phyloP scores from a whole-genome alignment of 2,888 invertebrate species.

The Agrochola lychnidis region DNA sequence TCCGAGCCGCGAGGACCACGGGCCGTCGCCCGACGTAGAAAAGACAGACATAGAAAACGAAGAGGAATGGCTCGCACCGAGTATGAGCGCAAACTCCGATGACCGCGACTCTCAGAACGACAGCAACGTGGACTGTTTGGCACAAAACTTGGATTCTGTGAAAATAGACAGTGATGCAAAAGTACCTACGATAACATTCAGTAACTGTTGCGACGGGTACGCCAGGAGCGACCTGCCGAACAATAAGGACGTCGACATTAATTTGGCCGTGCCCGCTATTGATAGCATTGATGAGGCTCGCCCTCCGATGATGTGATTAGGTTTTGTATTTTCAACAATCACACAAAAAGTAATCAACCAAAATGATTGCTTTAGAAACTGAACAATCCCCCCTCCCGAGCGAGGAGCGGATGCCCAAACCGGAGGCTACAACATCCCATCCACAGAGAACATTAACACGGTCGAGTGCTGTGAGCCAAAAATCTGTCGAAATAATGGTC shows the following conservation, averaged over 20 bases:
- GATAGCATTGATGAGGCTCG: constrained; percentile 85
- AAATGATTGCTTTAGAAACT: constrained; percentile 87
- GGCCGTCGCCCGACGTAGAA: constrained; percentile 78
- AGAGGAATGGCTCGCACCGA: constrained; percentile 88
- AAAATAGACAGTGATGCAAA: constrained; percentile 84
- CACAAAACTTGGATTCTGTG: constrained; percentile 81
- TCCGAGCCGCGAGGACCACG: constrained; percentile 77
- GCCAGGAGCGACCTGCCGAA: constrained; percentile 76
- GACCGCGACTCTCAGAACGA: constrained; percentile 76
- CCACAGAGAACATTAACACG: constrained; percentile 88
- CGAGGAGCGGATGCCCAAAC: constrained; percentile 82
- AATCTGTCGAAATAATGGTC: constrained; percentile 91
- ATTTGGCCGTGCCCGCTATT: constrained; percentile 87
- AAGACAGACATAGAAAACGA: constrained; percentile 79
- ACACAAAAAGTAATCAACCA: constrained; percentile 65
- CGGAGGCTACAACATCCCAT: constrained; percentile 84
- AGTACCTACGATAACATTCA: constrained; percentile 88
- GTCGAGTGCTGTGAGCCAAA: constrained; percentile 91
- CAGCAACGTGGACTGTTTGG: constrained; percentile 79
- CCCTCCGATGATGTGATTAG: constrained; percentile 87
- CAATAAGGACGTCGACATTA: constrained; percentile 82
- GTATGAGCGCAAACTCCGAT: constrained; percentile 85
- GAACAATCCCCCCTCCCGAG: constrained; percentile 83
- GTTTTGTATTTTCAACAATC: constrained; percentile 62
- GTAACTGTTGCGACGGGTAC: constrained; percentile 86